Base-by-base conservation (phyloP, 2,797 vertebrate genomes). In the Bovichtus diacanthus region DNA sequence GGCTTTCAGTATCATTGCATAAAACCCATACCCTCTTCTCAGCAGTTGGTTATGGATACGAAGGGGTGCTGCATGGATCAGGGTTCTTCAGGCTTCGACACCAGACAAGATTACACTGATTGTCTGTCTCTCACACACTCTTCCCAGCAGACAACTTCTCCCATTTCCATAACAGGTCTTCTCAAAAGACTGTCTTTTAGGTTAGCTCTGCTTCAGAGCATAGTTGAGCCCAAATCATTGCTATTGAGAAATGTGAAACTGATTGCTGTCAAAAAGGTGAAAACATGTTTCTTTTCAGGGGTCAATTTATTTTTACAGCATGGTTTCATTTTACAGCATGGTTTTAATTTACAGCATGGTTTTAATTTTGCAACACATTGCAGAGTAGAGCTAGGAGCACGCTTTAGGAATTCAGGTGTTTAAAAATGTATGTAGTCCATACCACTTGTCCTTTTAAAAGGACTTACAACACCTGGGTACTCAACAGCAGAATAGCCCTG, bases 391-490 rank as follows among this genome's bases (percentile, higher is more conserved):
- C 6, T 15, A 78, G 36, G 36, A 41, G n/a, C 78, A 72, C 60
- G 73, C 51, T 62, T 74, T 53, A 44, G 21, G 47, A 54, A 50
- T 53, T 2, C 13, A 43, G 12, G 25, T 55, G 64, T 67, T 69
- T 53, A 69, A 21, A 75, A 76, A 81, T 69, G 31, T 71, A 75
- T 55, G 73, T 46, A 54, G 21, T 78, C 9, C 15, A 73, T 72
- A 74, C 60, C 29, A 54, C 70, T 84, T 70, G 27, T 77, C 61
- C 29, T 69, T 88, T 80, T 61, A 46, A 73, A 81, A 80, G 53
- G 36, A 82, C 46, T 29, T 15, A 9, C 62, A 81, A 78, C 85
- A 90, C 78, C 88, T 86, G 87, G 55, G 64, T 59, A 71, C 82
- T 85, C 53, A 46, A 60, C 5, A 50, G n/a, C 76, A 84, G 69